These are phyloP conservation scores for Poliocrania exsul DNA, from an alignment of 2,797 vertebrate species.

Conservation along the genomic window DNA sequence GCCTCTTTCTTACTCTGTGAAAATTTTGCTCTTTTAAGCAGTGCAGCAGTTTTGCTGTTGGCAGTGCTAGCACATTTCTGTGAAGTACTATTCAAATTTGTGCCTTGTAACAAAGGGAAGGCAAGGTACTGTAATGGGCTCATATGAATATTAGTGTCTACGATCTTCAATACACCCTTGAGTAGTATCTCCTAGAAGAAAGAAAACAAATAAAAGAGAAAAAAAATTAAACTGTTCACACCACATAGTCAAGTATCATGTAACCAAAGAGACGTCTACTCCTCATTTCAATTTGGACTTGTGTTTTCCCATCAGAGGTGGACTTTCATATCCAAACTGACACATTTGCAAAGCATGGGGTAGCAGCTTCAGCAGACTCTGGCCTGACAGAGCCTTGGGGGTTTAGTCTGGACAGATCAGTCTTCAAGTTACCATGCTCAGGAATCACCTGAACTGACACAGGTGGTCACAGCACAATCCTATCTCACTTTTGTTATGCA, in stretches of 20 bases:
- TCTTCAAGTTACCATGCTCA: background rate
- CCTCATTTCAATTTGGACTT: background rate
- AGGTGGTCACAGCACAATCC: background rate
- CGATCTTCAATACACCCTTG: conserved; percentile 88
- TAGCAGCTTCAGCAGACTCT: background rate
- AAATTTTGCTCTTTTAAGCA: conserved; percentile 82
- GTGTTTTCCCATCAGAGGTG: background rate
- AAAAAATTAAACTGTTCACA: background rate
- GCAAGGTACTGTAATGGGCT: conserved; percentile 89
- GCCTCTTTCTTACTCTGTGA: conserved; percentile 80
- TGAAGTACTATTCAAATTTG: conserved; percentile 51
- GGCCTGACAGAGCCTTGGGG: background rate
- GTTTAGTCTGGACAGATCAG: background rate
- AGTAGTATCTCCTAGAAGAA: conserved; percentile 88
- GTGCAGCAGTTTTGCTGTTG: conserved; percentile 75
- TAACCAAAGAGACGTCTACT: background rate
- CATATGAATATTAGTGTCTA: conserved; percentile 83
- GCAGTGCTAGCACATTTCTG: conserved; percentile 75
- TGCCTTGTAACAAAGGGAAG: conserved; percentile 83
- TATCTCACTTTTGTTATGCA: background rate
- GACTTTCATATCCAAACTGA: background rate
- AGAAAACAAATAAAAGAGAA: background rate
- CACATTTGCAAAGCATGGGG: background rate
- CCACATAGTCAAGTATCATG: background rate
- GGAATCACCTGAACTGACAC: background rate